Evolutionary conservation across 2,113 vertebrate genomes (phyloP).

Genomic region (Dissostichus mawsoni): DNA sequence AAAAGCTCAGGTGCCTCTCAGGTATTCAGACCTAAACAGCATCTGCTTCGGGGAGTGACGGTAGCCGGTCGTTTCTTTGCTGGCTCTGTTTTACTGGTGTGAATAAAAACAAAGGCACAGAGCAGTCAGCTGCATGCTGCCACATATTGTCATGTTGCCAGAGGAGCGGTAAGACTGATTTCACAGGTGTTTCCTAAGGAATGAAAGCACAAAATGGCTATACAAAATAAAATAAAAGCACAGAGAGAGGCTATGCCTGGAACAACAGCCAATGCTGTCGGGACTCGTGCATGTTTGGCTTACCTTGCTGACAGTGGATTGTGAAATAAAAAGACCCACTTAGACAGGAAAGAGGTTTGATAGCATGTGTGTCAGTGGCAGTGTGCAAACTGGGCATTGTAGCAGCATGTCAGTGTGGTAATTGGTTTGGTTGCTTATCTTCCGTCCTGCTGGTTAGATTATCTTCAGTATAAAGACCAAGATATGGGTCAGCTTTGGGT

Average conservation of each 20-base stretch:
- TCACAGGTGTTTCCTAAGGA: constrained; percentile 51
- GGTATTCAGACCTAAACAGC: constrained; percentile 21
- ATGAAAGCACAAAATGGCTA: constrained; percentile 39
- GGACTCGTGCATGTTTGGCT: not conserved
- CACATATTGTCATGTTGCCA: constrained; percentile 22
- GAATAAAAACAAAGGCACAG: constrained; percentile 24
- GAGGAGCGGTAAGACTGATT: constrained; percentile 44
- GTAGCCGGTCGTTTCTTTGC: constrained; percentile 14
- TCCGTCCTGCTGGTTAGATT: constrained; percentile 4
- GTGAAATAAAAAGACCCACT: constrained; percentile 14
- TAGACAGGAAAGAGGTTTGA: not conserved
- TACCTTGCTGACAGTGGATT: not conserved
- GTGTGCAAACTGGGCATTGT: not conserved
- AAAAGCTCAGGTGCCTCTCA: constrained; percentile 23
- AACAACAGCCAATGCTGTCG: constrained; percentile 17
- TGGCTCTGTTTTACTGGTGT: constrained; percentile 17
- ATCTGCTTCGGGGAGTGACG: constrained; percentile 31
- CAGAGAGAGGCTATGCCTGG: not conserved
- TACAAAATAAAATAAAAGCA: constrained; percentile 38
- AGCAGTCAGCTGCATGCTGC: constrained; percentile 23
- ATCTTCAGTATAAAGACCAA: constrained; percentile 10
- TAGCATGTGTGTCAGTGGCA: not conserved
- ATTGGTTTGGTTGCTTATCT: constrained; percentile 10
- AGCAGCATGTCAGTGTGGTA: not conserved
- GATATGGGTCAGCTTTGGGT: not conserved